Evolutionary conservation across 2,797 vertebrate genomes (phyloP), one percentile per base, ranked within the genome.

Genomic region (Dendrocincla tyrannina): DNA sequence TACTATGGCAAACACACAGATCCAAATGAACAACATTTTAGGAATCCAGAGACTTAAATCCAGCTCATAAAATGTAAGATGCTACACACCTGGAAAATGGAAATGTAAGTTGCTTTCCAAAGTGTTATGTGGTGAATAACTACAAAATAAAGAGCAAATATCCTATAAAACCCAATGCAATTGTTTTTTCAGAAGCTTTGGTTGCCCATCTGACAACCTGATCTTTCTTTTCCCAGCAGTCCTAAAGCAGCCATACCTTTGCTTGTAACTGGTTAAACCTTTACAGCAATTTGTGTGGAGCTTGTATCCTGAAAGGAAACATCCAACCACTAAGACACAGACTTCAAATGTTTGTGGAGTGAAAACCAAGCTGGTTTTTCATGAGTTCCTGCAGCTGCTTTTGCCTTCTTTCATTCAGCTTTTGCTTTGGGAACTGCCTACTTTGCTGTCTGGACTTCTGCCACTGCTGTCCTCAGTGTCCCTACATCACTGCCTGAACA

Each of bases 401-500:
- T 64, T 86, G 17, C 23, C 33, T 27, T 67, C 33, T 85, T 89
- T 79, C 17, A 64, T 87, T 85, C 2, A 3, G 7, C n/a, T 70
- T 89, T 63, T 74, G 24, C 15, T n/a, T 56, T 0, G 0, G 6
- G 27, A 11, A 32, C 52, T 68, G 4, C 25, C 23, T 74, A 37
- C 16, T 78, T 67, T 88, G 44, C 53, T 64, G 4, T 10, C 41
- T 33, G 13, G 20, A n/a, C 18, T 77, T 89, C 37, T 53, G 41
- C 19, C 46, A 17, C 18, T 7, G 10, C 32, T 2, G 1, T 53
- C 14, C 8, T 32, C 42, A 30, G n/a, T 22, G 41, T 37, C 17
- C 41, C 24, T 7, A 28, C 1, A 4, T 42, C 55, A 20, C 28
- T 0, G 0, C 13, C 13, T 5, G 8, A 66, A 18, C 28, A 52